Percentiles rank a stretch among this genome's conserved stretches.
Evolutionary conservation across 2,797 vertebrate species (phyloP).

Genomic region (Xenops minutus): DNA sequence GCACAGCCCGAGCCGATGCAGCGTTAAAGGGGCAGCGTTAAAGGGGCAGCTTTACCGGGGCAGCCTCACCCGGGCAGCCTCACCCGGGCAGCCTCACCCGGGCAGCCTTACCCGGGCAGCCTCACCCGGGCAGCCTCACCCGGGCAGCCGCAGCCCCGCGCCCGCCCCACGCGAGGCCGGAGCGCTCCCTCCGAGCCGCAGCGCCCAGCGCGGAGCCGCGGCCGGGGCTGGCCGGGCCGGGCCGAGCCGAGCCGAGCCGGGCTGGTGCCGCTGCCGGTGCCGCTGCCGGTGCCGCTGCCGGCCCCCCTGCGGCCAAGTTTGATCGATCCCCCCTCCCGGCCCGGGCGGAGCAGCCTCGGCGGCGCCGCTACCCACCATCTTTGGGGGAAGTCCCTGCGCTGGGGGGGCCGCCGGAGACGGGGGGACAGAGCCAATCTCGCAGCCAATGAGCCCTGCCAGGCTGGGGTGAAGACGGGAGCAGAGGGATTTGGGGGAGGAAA

Average conservation of each 20-base stretch:
- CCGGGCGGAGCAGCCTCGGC: slow-evolving; percentile 83
- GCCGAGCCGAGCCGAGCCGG: not conserved
- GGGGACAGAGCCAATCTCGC: slow-evolving; percentile 77
- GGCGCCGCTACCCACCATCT: slow-evolving; percentile 79
- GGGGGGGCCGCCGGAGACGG: slow-evolving; percentile 32
- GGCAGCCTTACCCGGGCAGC: no score
- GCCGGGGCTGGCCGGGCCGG: not conserved
- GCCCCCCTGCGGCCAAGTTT: slow-evolving; percentile 19
- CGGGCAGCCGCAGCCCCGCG: slow-evolving; percentile 30
- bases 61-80: no score
- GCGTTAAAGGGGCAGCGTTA: slow-evolving; percentile 36
- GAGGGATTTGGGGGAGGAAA: slow-evolving; percentile 51
- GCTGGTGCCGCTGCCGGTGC: not conserved
- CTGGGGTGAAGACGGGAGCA: slow-evolving; percentile 81
- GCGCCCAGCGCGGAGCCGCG: slow-evolving; percentile 56
- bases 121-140: no score
- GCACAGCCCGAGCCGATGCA: slow-evolving; percentile 31
- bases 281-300: not conserved
- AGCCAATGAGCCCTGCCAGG: slow-evolving; percentile 87
- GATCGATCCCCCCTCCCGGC: slow-evolving; percentile 83
- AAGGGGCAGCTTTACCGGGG: no score
- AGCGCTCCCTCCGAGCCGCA: slow-evolving; percentile 73
- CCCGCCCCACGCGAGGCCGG: slow-evolving; percentile 76
- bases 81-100: no score
- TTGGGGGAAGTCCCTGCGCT: slow-evolving; percentile 75